phyloP scores from a whole-genome alignment of 2,797 vertebrate species.

The Sebastes dallii region DNA sequence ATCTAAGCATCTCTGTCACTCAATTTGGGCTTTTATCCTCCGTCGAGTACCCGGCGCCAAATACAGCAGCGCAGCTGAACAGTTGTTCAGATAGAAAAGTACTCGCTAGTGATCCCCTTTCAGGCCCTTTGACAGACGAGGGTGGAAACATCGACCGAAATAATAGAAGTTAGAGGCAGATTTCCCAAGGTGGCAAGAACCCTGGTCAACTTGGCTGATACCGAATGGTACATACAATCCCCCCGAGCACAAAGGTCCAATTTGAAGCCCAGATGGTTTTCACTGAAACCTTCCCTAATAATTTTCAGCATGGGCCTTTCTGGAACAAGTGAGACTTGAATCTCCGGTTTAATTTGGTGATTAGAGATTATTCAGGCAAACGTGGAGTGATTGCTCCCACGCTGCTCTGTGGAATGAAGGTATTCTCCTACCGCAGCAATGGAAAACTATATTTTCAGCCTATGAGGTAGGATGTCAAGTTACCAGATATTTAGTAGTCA shows the following conservation, averaged over 20 bases:
- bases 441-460: not conserved
- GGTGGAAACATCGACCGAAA: conserved; percentile 34
- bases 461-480: not conserved
- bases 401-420: conserved; percentile 14
- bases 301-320: conserved; percentile 30
- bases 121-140: conserved; percentile 32
- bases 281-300: conserved; percentile 22
- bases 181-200: conserved; percentile 56
- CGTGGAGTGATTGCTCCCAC: conserved; percentile 25
- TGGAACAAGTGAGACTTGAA: conserved; percentile 22
- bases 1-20: conserved; percentile 20
- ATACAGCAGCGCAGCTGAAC: conserved; percentile 9
- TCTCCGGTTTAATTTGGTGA: conserved; percentile 44
- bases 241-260: conserved; percentile 37
- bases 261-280: conserved; percentile 50
- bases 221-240: conserved; percentile 21
- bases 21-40: conserved; percentile 40
- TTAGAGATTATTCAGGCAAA: conserved; percentile 53
- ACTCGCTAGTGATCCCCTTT: conserved; percentile 18
- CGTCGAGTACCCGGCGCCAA: conserved; percentile 5
- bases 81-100: conserved; percentile 29
- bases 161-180: conserved; percentile 55
- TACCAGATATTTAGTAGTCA: no score
- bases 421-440: not conserved
- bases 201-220: conserved; percentile 36